Conservation (phyloP, 2,797 vertebrate species). For the Hoplostethus mediterraneus region DNA sequence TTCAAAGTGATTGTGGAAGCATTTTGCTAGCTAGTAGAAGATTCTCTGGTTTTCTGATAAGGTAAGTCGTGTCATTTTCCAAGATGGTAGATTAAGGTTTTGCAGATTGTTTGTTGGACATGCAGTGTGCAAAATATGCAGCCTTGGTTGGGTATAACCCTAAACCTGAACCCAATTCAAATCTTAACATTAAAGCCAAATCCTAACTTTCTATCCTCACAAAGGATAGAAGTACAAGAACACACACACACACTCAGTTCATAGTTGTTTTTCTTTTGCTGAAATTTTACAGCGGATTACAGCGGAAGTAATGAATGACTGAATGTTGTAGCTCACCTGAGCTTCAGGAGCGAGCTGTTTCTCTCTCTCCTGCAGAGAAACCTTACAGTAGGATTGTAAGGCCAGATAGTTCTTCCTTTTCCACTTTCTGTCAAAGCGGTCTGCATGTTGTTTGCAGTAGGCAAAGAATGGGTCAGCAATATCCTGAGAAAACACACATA, state of each 20-base stretch:
- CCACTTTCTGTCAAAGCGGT: slow-evolving; percentile 99
- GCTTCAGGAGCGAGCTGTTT: slow-evolving; percentile 96
- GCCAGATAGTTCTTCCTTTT: slow-evolving; percentile 99
- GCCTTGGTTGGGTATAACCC: too few species aligned
- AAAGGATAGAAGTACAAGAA: too few species aligned
- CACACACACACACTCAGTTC: neutral
- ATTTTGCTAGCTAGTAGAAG: too few species aligned
- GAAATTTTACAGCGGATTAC: neutral
- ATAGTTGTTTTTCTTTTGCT: neutral
- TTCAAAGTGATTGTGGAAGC: too few species aligned
- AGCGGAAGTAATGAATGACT: neutral
- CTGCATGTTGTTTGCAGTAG: slow-evolving; percentile 99
- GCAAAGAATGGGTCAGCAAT: slow-evolving; percentile 99
- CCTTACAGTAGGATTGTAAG: slow-evolving; percentile 97
- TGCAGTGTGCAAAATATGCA: too few species aligned
- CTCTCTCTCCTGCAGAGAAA: slow-evolving; percentile 96
- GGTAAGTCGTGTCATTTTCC: too few species aligned
- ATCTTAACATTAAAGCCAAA: too few species aligned
- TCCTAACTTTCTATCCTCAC: too few species aligned
- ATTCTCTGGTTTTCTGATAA: too few species aligned
- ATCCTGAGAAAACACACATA: slow-evolving; percentile 85
- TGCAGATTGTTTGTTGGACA: too few species aligned
- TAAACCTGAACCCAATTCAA: too few species aligned
- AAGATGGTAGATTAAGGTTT: too few species aligned
- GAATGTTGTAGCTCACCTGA: slow-evolving; percentile 84